Evolutionary conservation across 2,113 vertebrate genomes (phyloP).

Genomic region (Plectropomus leopardus): DNA sequence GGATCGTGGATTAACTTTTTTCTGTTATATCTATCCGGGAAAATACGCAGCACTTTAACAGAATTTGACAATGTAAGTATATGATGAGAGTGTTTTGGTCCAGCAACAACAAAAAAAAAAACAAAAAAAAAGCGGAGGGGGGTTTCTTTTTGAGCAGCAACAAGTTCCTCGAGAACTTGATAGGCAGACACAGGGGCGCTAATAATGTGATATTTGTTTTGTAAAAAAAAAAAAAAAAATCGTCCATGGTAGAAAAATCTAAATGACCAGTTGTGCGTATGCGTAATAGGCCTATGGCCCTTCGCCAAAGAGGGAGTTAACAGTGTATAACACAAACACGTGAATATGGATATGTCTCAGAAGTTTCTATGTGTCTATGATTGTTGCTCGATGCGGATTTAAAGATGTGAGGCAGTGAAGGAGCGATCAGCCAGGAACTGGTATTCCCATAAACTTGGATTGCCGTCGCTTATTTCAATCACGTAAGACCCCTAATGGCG

Average conservation of each 20-base stretch:
- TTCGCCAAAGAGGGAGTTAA: slow-evolving; percentile 62
- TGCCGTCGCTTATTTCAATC: slow-evolving; percentile 89
- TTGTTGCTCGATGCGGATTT: slow-evolving; percentile 59
- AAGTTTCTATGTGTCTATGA: slow-evolving; percentile 59
- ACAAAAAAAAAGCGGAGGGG: background rate
- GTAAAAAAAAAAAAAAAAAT: too few species aligned
- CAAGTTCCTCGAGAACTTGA: slow-evolving; percentile 90
- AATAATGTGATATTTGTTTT: slow-evolving; percentile 67
- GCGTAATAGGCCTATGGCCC: slow-evolving; percentile 71
- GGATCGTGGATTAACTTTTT: slow-evolving; percentile 78
- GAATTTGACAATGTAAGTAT: slow-evolving; percentile 82
- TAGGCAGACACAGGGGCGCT: slow-evolving; percentile 77
- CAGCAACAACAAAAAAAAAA: background rate
- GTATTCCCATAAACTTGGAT: slow-evolving; percentile 80
- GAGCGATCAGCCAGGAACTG: slow-evolving; percentile 67
- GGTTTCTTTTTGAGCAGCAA: slow-evolving; percentile 86
- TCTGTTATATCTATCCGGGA: slow-evolving; percentile 26
- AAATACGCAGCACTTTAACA: slow-evolving; percentile 66
- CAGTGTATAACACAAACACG: slow-evolving; percentile 55
- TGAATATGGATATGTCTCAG: slow-evolving; percentile 59
- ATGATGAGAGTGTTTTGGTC: slow-evolving; percentile 45
- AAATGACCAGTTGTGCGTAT: slow-evolving; percentile 62
- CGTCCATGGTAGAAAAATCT: slow-evolving; percentile 22
- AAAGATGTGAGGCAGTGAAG: slow-evolving; percentile 64
- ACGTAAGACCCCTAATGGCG: slow-evolving; percentile 93